phyloP scores from a whole-genome alignment of 1,140 invertebrate species.

The Charaxes varanes region DNA sequence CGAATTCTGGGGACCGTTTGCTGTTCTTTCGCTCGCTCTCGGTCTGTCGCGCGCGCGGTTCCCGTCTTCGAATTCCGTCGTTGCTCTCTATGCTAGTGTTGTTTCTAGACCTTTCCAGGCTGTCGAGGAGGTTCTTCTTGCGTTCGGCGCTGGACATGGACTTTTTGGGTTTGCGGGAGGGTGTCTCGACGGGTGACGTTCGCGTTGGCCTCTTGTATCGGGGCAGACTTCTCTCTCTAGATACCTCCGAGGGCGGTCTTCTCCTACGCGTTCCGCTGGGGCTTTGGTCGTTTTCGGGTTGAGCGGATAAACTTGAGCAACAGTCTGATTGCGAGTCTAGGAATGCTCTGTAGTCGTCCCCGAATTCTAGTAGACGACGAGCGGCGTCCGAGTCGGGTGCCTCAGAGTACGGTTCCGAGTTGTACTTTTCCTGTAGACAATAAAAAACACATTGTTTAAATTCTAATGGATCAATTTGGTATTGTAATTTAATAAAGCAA shows the following conservation, averaged over 20 bases:
- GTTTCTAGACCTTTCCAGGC: slow-evolving; percentile 64
- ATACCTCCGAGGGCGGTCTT: slow-evolving; percentile 47
- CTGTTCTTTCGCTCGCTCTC: slow-evolving; percentile 52
- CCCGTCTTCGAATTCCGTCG: slow-evolving; percentile 51
- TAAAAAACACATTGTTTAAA: slow-evolving; percentile 11
- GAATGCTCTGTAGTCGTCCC: slow-evolving; percentile 92
- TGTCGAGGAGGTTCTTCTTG: slow-evolving; percentile 67
- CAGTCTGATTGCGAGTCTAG: slow-evolving; percentile 91
- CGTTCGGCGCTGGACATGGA: slow-evolving; percentile 70
- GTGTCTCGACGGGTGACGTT: slow-evolving; percentile 67
- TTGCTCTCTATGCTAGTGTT: slow-evolving; percentile 66
- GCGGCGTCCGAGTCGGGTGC: slow-evolving; percentile 90
- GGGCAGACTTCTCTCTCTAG: slow-evolving; percentile 44
- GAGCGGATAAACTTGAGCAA: slow-evolving; percentile 83
- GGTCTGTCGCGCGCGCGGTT: no score
- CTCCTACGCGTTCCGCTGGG: slow-evolving; percentile 55
- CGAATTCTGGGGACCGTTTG: slow-evolving; percentile 63
- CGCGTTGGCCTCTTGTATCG: slow-evolving; percentile 52
- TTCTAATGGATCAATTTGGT: no score
- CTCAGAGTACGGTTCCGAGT: slow-evolving; percentile 93
- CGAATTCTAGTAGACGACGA: slow-evolving; percentile 87
- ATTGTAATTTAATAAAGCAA: slow-evolving; percentile 2
- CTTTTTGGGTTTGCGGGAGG: slow-evolving; percentile 65
- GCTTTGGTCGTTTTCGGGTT: slow-evolving; percentile 77
- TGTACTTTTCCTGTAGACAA: slow-evolving; percentile 87